Percentiles rank a stretch among this genome's conserved stretches.
Evolutionary conservation across 2,113 vertebrate species (phyloP).

Genomic region (Vulpes lagopus): DNA sequence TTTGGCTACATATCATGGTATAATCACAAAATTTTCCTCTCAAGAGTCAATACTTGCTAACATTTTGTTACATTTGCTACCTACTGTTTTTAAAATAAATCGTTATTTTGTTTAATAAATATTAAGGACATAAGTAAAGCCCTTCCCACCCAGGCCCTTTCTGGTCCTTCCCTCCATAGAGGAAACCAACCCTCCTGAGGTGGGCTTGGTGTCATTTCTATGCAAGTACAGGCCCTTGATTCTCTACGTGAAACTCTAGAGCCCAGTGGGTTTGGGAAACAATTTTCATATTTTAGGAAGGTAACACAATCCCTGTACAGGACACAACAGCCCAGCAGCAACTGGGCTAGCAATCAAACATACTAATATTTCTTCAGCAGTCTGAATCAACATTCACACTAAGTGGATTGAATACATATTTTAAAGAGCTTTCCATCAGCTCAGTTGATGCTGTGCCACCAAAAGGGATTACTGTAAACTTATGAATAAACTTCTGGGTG

Average conservation of each 20-base stretch:
- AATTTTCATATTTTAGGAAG: slow-evolving; percentile 45
- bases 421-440: neutral
- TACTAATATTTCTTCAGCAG: slow-evolving; percentile 44
- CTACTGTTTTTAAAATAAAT: neutral
- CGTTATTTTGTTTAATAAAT: neutral
- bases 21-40: neutral
- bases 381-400: neutral
- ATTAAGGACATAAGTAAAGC: neutral
- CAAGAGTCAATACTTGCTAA: neutral
- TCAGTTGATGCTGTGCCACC: neutral
- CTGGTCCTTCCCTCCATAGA: neutral
- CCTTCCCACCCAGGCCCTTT: too few species aligned
- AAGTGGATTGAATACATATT: slow-evolving; percentile 44
- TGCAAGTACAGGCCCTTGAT: neutral
- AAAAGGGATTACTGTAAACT: neutral
- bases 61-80: neutral
- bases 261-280: neutral
- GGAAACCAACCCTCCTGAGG: neutral
- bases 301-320: neutral
- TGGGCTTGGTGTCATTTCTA: neutral
- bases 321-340: neutral
- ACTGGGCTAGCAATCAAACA: neutral
- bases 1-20: too few species aligned
- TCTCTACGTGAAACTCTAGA: neutral
- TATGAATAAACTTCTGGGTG: neutral